These are phyloP conservation scores for Tribolium freemani DNA, from an alignment of 2,888 invertebrate species.

Conservation along the genomic window DNA sequence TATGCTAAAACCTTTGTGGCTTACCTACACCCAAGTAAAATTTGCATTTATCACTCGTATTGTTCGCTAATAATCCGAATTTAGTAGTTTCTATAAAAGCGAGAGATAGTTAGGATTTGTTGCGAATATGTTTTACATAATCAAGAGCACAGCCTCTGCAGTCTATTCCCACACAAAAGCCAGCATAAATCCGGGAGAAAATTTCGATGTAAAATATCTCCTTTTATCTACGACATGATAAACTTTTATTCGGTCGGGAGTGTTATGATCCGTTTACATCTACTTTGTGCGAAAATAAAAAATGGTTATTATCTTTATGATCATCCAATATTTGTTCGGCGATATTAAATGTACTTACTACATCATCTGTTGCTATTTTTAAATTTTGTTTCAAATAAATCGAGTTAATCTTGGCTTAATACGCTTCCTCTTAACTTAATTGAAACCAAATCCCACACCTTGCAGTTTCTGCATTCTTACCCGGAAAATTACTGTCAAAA, in stretches of 20 bases:
- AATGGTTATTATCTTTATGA: background rate
- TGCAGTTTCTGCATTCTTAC: background rate
- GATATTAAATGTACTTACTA: slow-evolving; percentile 1
- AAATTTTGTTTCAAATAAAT: background rate
- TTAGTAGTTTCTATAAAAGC: slow-evolving; percentile 31
- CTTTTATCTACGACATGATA: slow-evolving; percentile 21
- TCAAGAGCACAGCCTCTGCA: slow-evolving; percentile 17
- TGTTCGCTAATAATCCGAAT: slow-evolving; percentile 24
- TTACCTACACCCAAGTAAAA: background rate
- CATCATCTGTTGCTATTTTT: background rate
- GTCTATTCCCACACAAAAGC: slow-evolving; percentile 9
- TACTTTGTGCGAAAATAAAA: background rate
- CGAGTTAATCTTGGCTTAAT: background rate
- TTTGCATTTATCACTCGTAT: slow-evolving; percentile 28
- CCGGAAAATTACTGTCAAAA: slow-evolving; percentile 12
- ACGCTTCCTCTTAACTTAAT: slow-evolving; percentile 2
- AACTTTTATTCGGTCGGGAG: slow-evolving; percentile 13
- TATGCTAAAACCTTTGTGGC: background rate
- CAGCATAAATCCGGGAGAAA: slow-evolving; percentile 16
- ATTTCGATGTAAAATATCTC: slow-evolving; percentile 18
- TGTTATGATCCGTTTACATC: background rate
- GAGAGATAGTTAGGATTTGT: slow-evolving; percentile 30
- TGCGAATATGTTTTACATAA: slow-evolving; percentile 34
- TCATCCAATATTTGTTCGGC: slow-evolving; percentile 1
- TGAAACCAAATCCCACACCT: slow-evolving; percentile 10